Conservation (phyloP, 2,113 vertebrate species). For the Aix galericulata region DNA sequence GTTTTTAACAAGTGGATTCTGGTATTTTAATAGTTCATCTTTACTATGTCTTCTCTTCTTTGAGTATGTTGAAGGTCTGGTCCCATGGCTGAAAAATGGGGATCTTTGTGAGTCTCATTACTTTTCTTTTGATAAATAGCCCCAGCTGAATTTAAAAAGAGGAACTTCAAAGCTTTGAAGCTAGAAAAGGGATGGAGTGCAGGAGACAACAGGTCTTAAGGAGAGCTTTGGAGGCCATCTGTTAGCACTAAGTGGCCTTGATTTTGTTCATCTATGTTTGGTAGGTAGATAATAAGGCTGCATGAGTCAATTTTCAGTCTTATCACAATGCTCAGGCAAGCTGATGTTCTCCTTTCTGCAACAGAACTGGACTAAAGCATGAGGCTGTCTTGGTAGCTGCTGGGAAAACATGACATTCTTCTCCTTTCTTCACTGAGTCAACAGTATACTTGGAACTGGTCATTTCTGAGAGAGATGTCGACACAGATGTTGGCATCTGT, state of each 20-base stretch:
- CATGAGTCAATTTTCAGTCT: not conserved
- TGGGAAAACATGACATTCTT: not conserved
- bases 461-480: not conserved
- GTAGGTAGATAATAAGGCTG: not conserved
- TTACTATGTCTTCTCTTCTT: not conserved
- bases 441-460: not conserved
- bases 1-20: not conserved
- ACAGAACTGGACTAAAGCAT: not conserved
- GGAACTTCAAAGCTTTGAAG: not conserved
- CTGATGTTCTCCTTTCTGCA: not conserved
- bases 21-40: not conserved
- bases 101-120: not conserved
- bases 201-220: not conserved
- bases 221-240: not conserved
- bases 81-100: not conserved
- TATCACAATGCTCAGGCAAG: fast-evolving
- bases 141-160: not conserved
- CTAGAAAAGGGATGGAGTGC: not conserved
- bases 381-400: not conserved
- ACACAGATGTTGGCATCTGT: not conserved
- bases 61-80: not conserved
- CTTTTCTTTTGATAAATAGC: not conserved
- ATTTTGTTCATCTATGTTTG: not conserved
- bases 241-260: not conserved
- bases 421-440: not conserved